Evolutionary conservation across 2,113 vertebrate genomes (phyloP), one percentile per base, ranked within the genome.

Genomic region (Strigops habroptila): DNA sequence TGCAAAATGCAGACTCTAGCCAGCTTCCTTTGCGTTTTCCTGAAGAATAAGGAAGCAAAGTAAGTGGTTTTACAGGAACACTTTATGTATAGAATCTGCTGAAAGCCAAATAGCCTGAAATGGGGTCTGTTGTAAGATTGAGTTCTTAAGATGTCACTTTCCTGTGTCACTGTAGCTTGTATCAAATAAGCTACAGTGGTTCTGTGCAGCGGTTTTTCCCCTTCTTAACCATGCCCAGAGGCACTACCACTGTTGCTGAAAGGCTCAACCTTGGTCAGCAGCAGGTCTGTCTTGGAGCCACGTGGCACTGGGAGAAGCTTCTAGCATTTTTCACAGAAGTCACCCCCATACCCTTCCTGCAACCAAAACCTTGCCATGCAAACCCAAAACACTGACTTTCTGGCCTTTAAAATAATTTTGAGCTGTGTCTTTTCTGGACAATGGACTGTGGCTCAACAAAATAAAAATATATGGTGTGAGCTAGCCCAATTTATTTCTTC

Each of bases 171-270:
- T 52, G 10, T 52, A 30, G 10, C n/a, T 85, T 59, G 27, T 53
- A 60, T 46, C 25, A 94, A 82, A 84, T 18, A 48, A 88, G 35
- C 7, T 91, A 82, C 33, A 23, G 33, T 80, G 33, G 8, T 4
- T 2, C 28, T 43, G n/a, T 3, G 2, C 33, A 65, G 37, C 4
- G 28, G 4, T 44, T 63, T 33, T 28, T 55, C 10, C 7, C 22
- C 13, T 39, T 57, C 48, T 48, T 21, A 57, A 37, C 14, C 12
- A 3, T 60, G 16, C 12, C 3, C 10, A 37, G 37, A 76, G 17
- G 41, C 0, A 0, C 14, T 62, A 18, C 8, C 12, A 14, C 19
- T 3, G 3, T 13, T 0, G 0, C 3, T 60, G 22, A 41, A 27
- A 3, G 16, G 2, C 31, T 86, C 15, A 0, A 18, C 7, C 37